phyloP scores from a whole-genome alignment of 2,113 vertebrate species.

The Rhinogobius similis region DNA sequence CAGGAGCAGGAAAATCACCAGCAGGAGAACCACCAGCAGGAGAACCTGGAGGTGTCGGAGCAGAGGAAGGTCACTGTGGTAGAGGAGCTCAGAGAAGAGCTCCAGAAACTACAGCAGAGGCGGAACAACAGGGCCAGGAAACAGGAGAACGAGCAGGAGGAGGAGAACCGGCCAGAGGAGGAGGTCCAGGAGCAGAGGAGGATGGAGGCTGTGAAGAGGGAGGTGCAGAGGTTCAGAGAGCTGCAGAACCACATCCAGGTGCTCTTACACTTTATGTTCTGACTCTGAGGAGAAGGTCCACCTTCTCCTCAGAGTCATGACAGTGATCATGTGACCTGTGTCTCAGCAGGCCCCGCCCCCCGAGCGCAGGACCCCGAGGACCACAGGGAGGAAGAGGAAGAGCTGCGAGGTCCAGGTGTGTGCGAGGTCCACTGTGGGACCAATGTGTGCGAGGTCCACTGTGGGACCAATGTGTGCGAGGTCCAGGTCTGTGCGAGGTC shows the following conservation, averaged over 20 bases:
- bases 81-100: slow-evolving; percentile 46
- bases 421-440: too few relatives aligned
- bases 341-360: too few relatives aligned
- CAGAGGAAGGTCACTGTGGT: slow-evolving; percentile 22
- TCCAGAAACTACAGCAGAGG: slow-evolving; percentile 33
- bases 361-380: slow-evolving; percentile 79
- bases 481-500: too few relatives aligned
- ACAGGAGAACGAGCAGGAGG: background rate
- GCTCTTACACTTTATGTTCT: too few relatives aligned
- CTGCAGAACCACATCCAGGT: slow-evolving; percentile 25
- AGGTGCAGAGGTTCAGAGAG: slow-evolving; percentile 30
- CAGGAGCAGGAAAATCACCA: background rate
- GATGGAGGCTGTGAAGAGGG: slow-evolving; percentile 23
- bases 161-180: background rate
- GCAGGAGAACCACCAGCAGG: too few relatives aligned
- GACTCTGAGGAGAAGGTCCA: background rate
- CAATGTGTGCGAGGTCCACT: too few relatives aligned
- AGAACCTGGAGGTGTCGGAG: background rate
- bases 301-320: background rate
- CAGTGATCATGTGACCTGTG: too few relatives aligned
- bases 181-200: background rate
- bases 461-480: too few relatives aligned
- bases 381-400: slow-evolving; percentile 83
- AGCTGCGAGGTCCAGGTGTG: slow-evolving; percentile 82
- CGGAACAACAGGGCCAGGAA: background rate